A percentile compares a stretch with the other conserved stretches of the same genome.
Conservation (phyloP, 2,113 vertebrate species). For the Tautogolabrus adspersus region DNA sequence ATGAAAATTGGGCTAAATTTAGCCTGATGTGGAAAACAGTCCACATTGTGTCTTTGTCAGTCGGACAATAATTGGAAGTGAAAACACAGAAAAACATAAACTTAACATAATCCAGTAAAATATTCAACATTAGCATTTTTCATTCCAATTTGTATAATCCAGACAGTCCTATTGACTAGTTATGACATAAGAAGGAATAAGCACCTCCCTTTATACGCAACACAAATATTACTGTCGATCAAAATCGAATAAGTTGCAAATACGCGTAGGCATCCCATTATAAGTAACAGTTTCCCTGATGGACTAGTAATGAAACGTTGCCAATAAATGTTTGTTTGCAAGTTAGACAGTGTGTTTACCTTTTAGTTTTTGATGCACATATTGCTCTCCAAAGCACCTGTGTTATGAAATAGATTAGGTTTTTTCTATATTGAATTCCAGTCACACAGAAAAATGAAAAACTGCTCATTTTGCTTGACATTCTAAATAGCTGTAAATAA, state of each 20-base stretch:
- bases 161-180: not conserved
- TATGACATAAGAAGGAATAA: not conserved
- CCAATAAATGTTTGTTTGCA: no score
- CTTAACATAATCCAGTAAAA: not conserved
- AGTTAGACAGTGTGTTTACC: no score
- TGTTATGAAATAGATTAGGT: no score
- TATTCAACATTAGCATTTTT: not conserved
- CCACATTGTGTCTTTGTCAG: not conserved
- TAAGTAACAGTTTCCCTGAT: no score
- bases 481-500: slow-evolving; percentile 1
- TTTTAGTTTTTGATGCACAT: no score
- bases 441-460: no score
- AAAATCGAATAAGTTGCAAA: slow-evolving; percentile 26
- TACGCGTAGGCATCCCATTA: not conserved
- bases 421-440: no score
- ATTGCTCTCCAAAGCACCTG: no score
- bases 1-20: not conserved
- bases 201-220: not conserved
- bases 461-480: not conserved
- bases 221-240: not conserved
- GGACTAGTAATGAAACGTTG: no score
- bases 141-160: not conserved
- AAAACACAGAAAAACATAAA: not conserved
- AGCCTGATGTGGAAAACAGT: not conserved
- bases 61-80: not conserved